Base-by-base conservation (phyloP, 2,113 vertebrate species). In the Neofelis nebulosa region DNA sequence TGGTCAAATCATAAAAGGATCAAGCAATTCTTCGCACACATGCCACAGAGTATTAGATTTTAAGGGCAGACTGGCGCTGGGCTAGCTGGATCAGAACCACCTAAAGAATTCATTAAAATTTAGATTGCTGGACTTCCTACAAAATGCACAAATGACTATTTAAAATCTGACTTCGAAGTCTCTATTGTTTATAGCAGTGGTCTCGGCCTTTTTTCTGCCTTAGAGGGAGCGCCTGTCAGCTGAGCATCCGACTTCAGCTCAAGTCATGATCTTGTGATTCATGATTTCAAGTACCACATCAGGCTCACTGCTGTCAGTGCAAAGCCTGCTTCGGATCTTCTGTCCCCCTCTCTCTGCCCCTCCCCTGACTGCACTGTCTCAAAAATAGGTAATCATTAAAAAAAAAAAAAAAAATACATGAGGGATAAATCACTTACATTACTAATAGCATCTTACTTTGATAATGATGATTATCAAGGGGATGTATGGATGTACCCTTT, bases 41-140 rank as follows among this genome's bases (percentile, higher is more conserved):
- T 38, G 31, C 11, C 65, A 95, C 21, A 95, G 27, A 74, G 74
- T 23, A 92, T 41, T 68, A 88, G 79, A 91, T 57, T 87, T 96
- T 79, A 89, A 80, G 87, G 65, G 31, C 9, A 81, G 7, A 89
- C 5, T 45, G 29, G 65, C 61, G 68, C 25, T 95, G 31, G 36
- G 15, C 27, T 78, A 92, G 45, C 61, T 94, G 45, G 7, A 52
- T 88, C 69, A 92, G 65, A 95, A 89, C 36, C 57, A 86, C 25
- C 27, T 31, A 68, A 80, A 38, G 29, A 76, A 76, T 41, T 95
- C 50, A 57, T 87, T 94, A 90, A 90, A 93, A 84, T 52, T 93
- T 66, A 92, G 11, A 94, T 61, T 79, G 13, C 9, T 50, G 12
- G 33, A 6, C 2, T 48, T 96, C 41, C 68, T 74, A 81, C 5